Evolutionary conservation across 2,888 invertebrate genomes (phyloP), one percentile per base, ranked within the genome.

Genomic region (Chironomus tentans): DNA sequence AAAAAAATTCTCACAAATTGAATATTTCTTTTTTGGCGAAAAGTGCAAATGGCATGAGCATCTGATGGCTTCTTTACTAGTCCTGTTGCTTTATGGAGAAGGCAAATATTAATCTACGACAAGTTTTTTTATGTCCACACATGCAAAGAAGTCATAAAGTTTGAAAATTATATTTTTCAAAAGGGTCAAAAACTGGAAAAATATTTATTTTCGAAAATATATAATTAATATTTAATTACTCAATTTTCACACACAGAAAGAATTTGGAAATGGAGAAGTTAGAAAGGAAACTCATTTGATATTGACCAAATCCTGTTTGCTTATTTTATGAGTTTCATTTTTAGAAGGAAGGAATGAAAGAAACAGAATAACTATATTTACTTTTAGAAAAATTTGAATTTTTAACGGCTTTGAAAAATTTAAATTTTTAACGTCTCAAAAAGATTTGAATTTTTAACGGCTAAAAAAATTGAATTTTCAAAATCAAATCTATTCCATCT

Each of bases 191-290:
- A 24, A 65, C 21, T 24, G 24, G 38, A 7, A 38, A 38, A 38
- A 38, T 38, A 38, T 38, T 38, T 38, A 38, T 38, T 56, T 56
- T 56, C 56, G 56, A 56, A 56, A 18, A 56, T 56, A 22, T 65
- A 13, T 65, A 65, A 65, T 65, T 65, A 65, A 65, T 65, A 65
- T 65, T 65, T 65, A 65, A 65, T 65, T 65, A 65, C 65, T 65
- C 65, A 65, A 65, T 65, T 65, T 65, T 24, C 21, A 65, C 65
- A 21, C 18, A 38, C 38, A 38, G 28, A 38, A 10, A 38, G 38
- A 38, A 10, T 1, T 38, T 38, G 38, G 7, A 38, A 38, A 38
- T 38, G 38, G 10, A 28, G 50, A n/a, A 50, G 2, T 1, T 50
- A 4, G 50, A 50, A 50, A 50, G 15, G 65, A 13, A 65, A 22